Conservation (phyloP, 2,888 invertebrate genomes). For the Hyles lineata region DNA sequence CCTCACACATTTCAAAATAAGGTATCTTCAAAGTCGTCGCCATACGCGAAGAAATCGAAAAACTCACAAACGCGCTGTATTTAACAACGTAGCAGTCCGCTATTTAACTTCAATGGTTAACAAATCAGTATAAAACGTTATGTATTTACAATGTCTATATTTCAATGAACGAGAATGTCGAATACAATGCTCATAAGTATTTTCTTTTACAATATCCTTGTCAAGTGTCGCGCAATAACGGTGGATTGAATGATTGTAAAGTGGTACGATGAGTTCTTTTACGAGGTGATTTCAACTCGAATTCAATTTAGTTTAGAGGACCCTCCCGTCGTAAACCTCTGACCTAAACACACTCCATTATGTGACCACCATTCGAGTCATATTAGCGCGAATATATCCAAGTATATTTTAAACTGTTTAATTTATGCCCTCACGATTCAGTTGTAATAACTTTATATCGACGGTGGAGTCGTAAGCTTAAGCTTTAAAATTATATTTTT, state of each 20-base stretch:
- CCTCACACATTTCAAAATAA: too few relatives aligned
- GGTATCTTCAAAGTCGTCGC: too few relatives aligned
- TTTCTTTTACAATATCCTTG: constrained; percentile 23
- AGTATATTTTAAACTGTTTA: constrained; percentile 30
- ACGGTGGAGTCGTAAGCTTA: background rate
- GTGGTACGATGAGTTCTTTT: constrained; percentile 67
- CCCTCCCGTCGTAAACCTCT: constrained; percentile 73
- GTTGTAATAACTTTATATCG: constrained; percentile 16
- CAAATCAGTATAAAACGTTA: background rate
- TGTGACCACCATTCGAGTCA: constrained; percentile 49
- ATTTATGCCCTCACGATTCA: constrained; percentile 4
- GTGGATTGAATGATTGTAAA: constrained; percentile 57
- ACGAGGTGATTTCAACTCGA: constrained; percentile 72
- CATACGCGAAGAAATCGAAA: too few relatives aligned
- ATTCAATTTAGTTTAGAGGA: constrained; percentile 80
- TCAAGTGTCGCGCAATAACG: constrained; percentile 48
- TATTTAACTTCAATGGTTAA: background rate
- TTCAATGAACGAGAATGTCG: background rate
- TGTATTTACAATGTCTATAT: constrained; percentile 12
- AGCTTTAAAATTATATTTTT: background rate
- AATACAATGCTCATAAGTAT: constrained; percentile 14
- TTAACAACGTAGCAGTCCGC: background rate
- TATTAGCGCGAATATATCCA: constrained; percentile 57
- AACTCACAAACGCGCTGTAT: background rate
- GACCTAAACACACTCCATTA: constrained; percentile 67